Evolutionary conservation across 2,888 invertebrate genomes (phyloP).

Genomic region (Lasioglossum malachurum): DNA sequence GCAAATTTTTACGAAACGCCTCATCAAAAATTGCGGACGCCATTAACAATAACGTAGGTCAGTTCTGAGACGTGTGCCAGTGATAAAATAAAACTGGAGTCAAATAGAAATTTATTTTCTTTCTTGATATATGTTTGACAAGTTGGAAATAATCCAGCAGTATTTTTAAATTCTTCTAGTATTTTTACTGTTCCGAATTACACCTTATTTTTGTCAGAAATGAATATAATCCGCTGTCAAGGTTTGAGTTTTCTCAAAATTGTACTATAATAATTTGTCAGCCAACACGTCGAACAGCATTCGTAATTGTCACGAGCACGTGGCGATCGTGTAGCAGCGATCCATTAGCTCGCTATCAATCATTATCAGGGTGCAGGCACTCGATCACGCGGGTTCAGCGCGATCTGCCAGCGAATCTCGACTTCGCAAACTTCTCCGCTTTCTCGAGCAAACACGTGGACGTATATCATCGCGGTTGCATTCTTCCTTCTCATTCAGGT

Average conservation of each 20-base stretch:
- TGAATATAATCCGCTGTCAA: too few relatives aligned
- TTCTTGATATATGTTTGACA: too few relatives aligned
- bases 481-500: slow-evolving; percentile 9
- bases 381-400: not conserved
- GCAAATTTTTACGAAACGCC: too few relatives aligned
- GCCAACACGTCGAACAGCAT: not conserved
- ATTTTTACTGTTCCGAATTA: too few relatives aligned
- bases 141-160: too few relatives aligned
- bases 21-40: too few relatives aligned
- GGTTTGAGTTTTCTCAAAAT: not conserved
- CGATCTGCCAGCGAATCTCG: not conserved
- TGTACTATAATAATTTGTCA: not conserved
- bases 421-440: not conserved
- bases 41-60: too few relatives aligned
- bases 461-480: not conserved
- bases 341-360: not conserved
- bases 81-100: too few relatives aligned
- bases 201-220: too few relatives aligned
- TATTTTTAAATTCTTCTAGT: too few relatives aligned
- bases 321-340: not conserved
- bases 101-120: too few relatives aligned
- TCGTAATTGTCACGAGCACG: not conserved
- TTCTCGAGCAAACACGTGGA: slow-evolving; percentile 8
- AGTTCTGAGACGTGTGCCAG: too few relatives aligned
- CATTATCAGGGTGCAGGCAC: not conserved